Evolutionary conservation across 2,888 invertebrate genomes (phyloP).

Genomic region (Lasius platythorax): DNA sequence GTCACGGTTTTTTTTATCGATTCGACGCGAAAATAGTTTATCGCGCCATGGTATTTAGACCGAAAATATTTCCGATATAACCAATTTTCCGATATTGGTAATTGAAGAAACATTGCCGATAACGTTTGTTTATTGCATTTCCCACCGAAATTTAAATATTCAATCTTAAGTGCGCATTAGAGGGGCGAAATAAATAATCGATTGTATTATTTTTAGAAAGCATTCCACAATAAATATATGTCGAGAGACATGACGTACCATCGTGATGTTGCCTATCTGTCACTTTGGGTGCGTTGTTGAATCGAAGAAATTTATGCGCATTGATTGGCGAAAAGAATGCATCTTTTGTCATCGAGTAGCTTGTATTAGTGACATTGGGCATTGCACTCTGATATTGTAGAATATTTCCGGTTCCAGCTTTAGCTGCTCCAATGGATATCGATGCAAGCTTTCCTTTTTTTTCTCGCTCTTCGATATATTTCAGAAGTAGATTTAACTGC

Average conservation of each 20-base stretch:
- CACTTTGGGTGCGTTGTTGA: conserved; percentile 8
- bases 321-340: conserved; percentile 15
- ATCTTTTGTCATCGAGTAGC: conserved; percentile 15
- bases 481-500: conserved; percentile 72
- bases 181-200: too few relatives aligned
- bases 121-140: not conserved
- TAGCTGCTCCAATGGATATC: not conserved
- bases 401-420: conserved; percentile 30
- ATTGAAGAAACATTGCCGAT: conserved; percentile 32
- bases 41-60: conserved; percentile 36
- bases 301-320: conserved; percentile 9
- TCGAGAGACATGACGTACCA: conserved; percentile 9
- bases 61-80: conserved; percentile 45
- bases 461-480: conserved; percentile 74
- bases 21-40: conserved; percentile 35
- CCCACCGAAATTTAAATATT: conserved; percentile 17
- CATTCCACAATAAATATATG: not conserved
- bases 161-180: not conserved
- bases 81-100: conserved; percentile 38
- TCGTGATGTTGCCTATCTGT: not conserved
- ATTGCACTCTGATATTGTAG: conserved; percentile 54
- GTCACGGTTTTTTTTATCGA: conserved; percentile 27
- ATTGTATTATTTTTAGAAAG: not conserved
- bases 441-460: conserved; percentile 35
- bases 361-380: conserved; percentile 53